A percentile compares a stretch with the other conserved stretches of the same genome.
phyloP scores from a whole-genome alignment of 2,888 invertebrate species.

The Aleiodes leptofemur region DNA sequence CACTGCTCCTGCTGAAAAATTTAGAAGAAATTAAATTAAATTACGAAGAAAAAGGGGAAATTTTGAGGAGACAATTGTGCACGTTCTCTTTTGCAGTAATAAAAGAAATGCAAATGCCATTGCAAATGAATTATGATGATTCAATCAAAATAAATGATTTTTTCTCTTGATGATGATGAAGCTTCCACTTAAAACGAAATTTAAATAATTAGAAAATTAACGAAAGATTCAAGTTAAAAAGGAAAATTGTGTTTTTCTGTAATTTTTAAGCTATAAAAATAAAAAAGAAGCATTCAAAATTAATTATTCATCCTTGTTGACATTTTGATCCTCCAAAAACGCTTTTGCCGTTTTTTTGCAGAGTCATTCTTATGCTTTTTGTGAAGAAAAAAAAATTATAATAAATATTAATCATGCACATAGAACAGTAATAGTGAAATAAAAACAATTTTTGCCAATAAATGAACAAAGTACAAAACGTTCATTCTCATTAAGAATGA shows the following conservation, averaged over 20 bases:
- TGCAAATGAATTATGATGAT: slow-evolving; percentile 34
- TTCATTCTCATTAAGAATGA: slow-evolving; percentile 69
- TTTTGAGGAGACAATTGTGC: slow-evolving; percentile 41
- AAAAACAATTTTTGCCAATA: slow-evolving; percentile 13
- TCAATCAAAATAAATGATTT: slow-evolving; percentile 18
- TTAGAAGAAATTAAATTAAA: neutral
- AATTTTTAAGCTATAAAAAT: neutral
- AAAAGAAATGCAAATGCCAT: slow-evolving; percentile 20
- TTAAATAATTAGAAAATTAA: slow-evolving; percentile 18
- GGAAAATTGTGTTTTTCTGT: neutral
- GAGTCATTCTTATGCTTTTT: neutral
- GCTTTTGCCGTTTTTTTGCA: neutral
- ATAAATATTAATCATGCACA: slow-evolving; percentile 2
- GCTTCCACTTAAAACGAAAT: slow-evolving; percentile 33
- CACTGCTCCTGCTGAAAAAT: slow-evolving; percentile 67
- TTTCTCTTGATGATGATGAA: slow-evolving; percentile 16
- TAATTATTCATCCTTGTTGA: neutral
- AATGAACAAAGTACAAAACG: slow-evolving; percentile 49
- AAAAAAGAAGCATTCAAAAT: slow-evolving; percentile 6
- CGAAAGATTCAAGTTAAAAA: neutral
- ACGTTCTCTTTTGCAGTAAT: neutral
- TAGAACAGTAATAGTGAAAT: slow-evolving; percentile 1
- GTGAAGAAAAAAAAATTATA: neutral
- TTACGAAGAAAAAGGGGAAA: neutral
- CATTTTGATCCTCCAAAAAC: neutral